A percentile compares a stretch with the other conserved stretches of the same genome.
Conservation (phyloP, 2,888 invertebrate genomes). For the Amiota minor region DNA sequence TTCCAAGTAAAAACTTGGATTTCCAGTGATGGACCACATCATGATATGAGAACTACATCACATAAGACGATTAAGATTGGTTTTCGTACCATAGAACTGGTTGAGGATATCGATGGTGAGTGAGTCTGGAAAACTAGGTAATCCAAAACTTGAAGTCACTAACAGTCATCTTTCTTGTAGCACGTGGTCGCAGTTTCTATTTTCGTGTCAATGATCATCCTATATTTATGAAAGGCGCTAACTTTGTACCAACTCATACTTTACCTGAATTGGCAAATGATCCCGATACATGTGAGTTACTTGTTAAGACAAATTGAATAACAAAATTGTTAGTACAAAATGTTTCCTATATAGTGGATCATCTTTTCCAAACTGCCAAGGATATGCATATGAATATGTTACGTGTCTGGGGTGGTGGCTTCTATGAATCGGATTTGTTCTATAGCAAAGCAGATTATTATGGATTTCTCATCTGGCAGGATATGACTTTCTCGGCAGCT, state of each 20-base stretch:
- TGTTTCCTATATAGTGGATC: conserved; percentile 73
- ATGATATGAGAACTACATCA: conserved; percentile 61
- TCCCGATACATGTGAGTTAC: conserved; percentile 41
- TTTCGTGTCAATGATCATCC: conserved; percentile 88
- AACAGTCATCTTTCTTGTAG: conserved; percentile 60
- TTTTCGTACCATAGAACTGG: conserved; percentile 88
- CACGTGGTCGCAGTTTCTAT: conserved; percentile 84
- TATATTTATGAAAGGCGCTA: conserved; percentile 94
- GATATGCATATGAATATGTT: conserved; percentile 92
- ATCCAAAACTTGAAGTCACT: background rate
- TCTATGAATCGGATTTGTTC: conserved; percentile 93
- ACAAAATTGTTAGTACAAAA: background rate
- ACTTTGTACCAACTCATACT: conserved; percentile 91
- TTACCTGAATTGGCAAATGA: conserved; percentile 83
- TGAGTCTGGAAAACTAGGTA: conserved; percentile 27
- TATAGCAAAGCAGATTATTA: conserved; percentile 89
- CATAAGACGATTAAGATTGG: conserved; percentile 81
- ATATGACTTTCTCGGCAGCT: conserved; percentile 94
- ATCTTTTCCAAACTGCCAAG: conserved; percentile 81
- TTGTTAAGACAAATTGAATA: too few species aligned
- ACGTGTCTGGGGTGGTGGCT: conserved; percentile 96
- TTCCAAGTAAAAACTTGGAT: conserved; percentile 73
- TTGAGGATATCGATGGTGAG: conserved; percentile 78
- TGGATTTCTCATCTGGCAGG: conserved; percentile 97
- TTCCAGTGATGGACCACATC: conserved; percentile 43